Conservation (phyloP, 2,888 invertebrate genomes). For the Eupithecia pulchellata region DNA sequence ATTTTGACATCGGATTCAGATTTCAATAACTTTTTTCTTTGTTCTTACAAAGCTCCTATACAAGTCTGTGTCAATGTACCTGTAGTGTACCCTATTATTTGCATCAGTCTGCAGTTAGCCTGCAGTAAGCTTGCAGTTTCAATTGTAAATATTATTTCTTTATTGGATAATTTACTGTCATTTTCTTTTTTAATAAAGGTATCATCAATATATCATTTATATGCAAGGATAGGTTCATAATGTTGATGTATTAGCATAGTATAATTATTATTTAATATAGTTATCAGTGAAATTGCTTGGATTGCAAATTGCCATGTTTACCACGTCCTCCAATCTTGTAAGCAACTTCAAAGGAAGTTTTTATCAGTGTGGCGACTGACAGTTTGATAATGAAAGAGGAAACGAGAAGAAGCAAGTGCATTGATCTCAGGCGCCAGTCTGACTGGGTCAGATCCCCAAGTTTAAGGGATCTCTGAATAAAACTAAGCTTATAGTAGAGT, state of each 20-base stretch:
- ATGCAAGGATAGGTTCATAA: too few relatives aligned
- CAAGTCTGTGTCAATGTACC: too few relatives aligned
- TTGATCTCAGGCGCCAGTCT: slow-evolving; percentile 35
- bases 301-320: background rate
- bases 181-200: too few relatives aligned
- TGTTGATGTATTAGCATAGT: background rate
- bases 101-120: too few relatives aligned
- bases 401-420: slow-evolving; percentile 24
- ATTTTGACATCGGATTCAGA: too few relatives aligned
- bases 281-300: background rate
- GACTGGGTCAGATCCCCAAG: slow-evolving; percentile 28
- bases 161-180: too few relatives aligned
- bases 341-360: background rate
- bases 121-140: too few relatives aligned
- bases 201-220: too few relatives aligned
- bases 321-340: background rate
- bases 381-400: slow-evolving; percentile 25
- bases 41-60: too few relatives aligned
- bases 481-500: background rate
- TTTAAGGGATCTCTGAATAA: background rate
- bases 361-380: slow-evolving; percentile 27
- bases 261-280: background rate
- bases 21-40: too few relatives aligned
- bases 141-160: too few relatives aligned
- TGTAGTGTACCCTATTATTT: too few relatives aligned